These are phyloP conservation scores for Helicolenus hilgendorfi DNA, from an alignment of 2,797 vertebrate species.

Conservation along the genomic window DNA sequence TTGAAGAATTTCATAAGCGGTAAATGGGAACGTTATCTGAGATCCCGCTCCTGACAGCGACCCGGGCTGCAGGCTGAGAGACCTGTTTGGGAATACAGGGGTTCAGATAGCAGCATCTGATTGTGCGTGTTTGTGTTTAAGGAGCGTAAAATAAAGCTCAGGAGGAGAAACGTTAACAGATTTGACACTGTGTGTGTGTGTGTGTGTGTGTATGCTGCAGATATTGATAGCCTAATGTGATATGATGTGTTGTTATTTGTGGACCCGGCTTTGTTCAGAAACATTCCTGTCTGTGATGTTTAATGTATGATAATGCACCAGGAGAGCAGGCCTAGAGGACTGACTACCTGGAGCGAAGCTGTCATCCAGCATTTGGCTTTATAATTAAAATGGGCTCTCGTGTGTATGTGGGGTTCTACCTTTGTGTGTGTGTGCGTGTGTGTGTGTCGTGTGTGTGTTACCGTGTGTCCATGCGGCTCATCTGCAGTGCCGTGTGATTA, in stretches of 20 bases:
- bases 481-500: conserved; percentile 78
- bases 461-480: conserved; percentile 41
- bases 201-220: not conserved
- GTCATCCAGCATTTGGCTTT: conserved; percentile 78
- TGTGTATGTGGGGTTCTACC: conserved; percentile 1
- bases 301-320: conserved; percentile 59
- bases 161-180: conserved; percentile 27
- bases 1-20: conserved; percentile 76
- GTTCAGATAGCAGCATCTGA: conserved; percentile 59
- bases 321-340: conserved; percentile 66
- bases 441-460: conserved; percentile 39
- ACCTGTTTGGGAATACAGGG: conserved; percentile 50
- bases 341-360: conserved; percentile 77
- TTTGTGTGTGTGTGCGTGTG: conserved; percentile 2
- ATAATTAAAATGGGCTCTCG: conserved; percentile 65
- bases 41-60: conserved; percentile 64
- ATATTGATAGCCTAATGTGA: conserved; percentile 60
- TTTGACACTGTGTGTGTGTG: conserved; percentile 1
- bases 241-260: conserved; percentile 72
- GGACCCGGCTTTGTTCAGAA: conserved; percentile 38
- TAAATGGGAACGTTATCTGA: conserved; percentile 80
- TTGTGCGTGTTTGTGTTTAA: conserved; percentile 49
- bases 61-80: conserved; percentile 53
- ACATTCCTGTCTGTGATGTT: conserved; percentile 55
- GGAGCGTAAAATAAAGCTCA: conserved; percentile 51